Base-by-base conservation (phyloP, 2,797 vertebrate species). In the Galago senegalensis region DNA sequence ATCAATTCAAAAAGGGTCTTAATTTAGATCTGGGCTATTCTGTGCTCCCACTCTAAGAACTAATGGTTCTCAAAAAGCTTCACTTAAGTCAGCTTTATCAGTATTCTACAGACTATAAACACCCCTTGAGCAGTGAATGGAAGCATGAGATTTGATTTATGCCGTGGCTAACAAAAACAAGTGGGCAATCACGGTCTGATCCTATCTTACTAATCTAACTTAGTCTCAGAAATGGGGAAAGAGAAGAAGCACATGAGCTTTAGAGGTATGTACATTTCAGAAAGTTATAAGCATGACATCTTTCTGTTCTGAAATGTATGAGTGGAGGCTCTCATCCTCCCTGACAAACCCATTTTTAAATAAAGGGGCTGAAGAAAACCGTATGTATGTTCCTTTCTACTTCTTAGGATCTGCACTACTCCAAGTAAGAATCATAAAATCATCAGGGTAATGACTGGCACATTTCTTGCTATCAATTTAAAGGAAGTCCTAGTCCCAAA, bases 81-180 rank as follows among this genome's bases (percentile, higher is more conserved):
- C 77, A 58, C 77, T 88, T 90, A 79, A 90, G 37, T 87, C 49
- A 72, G 53, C 53, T 40, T 87, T 65, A 85, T 93, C 95, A 87
- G 49, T 37, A 56, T 63, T 83, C 82, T 87, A 21, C 46, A 73
- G 43, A 29, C 77, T 84, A 20, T 80, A 89, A 97, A 93, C 80
- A 97, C 56, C 76, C 81, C 21, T 58, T 79, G 87, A 91, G 63
- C 58, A 96, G 77, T 31, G 84, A 90, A 85, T 91, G 80, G 87
- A 97, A 95, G 93, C 94, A 89, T 95, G 85, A 94, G 85, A 97
- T 97, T 96, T 96, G 79, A 97, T 97, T 96, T 94, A 91, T 92
- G 65, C 83, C 27, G 0, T 95, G 75, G 85, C 87, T 94, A 97
- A 96, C 29, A 56, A 90, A 94, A 95, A 90, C 95, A 94, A 96